A percentile compares a stretch with the other conserved stretches of the same genome.
Evolutionary conservation across 2,797 vertebrate genomes (phyloP).

Genomic region (Chrysocyon brachyurus): DNA sequence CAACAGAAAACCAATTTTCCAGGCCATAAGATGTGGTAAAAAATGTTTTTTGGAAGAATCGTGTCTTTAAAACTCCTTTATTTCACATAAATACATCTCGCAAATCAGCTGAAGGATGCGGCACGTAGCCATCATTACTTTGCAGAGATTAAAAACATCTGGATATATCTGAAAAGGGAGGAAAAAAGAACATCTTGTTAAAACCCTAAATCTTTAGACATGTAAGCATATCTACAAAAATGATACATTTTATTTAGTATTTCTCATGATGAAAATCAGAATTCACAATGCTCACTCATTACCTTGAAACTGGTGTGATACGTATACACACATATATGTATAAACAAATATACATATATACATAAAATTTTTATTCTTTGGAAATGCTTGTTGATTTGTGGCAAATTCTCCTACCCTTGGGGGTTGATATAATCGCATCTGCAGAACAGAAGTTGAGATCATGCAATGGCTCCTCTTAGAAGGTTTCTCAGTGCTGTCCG

Average conservation of each 20-base stretch:
- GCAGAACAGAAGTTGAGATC: constrained; percentile 22
- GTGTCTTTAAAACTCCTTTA: background rate
- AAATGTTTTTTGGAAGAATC: constrained; percentile 4
- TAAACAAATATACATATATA: background rate
- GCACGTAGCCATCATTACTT: background rate
- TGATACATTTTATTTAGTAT: background rate
- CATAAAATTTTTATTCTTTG: constrained; percentile 16
- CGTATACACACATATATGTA: background rate
- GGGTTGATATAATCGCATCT: constrained; percentile 52
- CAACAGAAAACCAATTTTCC: constrained; percentile 10
- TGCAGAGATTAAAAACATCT: constrained; percentile 47
- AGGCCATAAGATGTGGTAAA: background rate
- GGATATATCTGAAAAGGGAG: background rate
- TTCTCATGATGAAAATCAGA: constrained; percentile 44
- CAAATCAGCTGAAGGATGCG: background rate
- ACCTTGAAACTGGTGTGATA: constrained; percentile 8
- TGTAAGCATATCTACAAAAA: background rate
- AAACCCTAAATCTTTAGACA: background rate
- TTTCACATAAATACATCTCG: background rate
- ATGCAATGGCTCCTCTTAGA: background rate
- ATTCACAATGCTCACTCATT: background rate
- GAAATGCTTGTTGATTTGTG: background rate
- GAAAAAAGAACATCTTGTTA: background rate
- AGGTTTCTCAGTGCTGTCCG: background rate
- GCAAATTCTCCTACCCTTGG: constrained; percentile 21